Conservation (phyloP, 2,888 invertebrate species). For the Saturnia pavonia region DNA sequence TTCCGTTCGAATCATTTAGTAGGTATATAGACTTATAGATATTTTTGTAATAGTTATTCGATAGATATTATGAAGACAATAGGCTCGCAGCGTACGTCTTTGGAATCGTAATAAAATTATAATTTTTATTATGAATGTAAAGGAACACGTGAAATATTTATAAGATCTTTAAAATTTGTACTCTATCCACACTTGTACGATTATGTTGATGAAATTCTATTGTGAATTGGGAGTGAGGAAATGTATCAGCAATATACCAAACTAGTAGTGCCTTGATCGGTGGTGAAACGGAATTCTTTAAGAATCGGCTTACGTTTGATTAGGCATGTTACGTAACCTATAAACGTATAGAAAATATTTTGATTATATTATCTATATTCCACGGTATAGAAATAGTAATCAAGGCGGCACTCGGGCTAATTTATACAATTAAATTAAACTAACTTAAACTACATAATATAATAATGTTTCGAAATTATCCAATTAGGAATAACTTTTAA, state of each 20-base stretch:
- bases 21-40: slow-evolving; percentile 72
- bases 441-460: slow-evolving; percentile 40
- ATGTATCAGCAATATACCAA: slow-evolving; percentile 81
- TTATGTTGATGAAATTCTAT: slow-evolving; percentile 71
- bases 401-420: slow-evolving; percentile 74
- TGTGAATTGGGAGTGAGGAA: slow-evolving; percentile 79
- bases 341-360: slow-evolving; percentile 47
- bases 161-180: slow-evolving; percentile 66
- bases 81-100: slow-evolving; percentile 49
- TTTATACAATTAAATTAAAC: slow-evolving; percentile 62
- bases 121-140: slow-evolving; percentile 37
- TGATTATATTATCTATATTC: slow-evolving; percentile 82
- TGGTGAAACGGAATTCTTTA: slow-evolving; percentile 50
- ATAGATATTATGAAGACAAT: slow-evolving; percentile 65
- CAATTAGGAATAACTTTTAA: slow-evolving; percentile 50
- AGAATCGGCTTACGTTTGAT: slow-evolving; percentile 61
- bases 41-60: slow-evolving; percentile 79
- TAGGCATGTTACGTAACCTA: slow-evolving; percentile 49
- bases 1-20: slow-evolving; percentile 73
- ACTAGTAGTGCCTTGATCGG: slow-evolving; percentile 78
- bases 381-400: slow-evolving; percentile 81
- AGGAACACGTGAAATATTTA: slow-evolving; percentile 43
- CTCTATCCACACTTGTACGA: slow-evolving; percentile 64
- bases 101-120: slow-evolving; percentile 39
- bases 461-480: slow-evolving; percentile 59